Percentiles rank a stretch among this genome's conserved stretches.
Conservation (phyloP, 2,113 vertebrate genomes). For the Calypte anna region DNA sequence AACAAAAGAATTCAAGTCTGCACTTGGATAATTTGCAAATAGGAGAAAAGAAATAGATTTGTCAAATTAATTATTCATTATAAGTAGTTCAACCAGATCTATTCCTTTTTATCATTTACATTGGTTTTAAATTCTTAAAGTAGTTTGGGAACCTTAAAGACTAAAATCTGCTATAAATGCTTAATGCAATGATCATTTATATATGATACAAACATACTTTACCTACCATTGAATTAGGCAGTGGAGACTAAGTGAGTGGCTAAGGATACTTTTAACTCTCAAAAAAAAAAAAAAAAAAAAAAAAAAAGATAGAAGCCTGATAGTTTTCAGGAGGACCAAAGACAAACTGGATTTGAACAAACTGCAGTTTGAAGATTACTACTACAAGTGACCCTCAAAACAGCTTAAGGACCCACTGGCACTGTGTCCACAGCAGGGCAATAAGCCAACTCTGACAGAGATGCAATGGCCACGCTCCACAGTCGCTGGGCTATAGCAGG, state of each 20-base stretch:
- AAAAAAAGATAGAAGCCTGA: not conserved
- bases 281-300: too few species aligned
- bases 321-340: not conserved
- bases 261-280: not conserved
- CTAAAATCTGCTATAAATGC: constrained; percentile 49
- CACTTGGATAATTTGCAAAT: constrained; percentile 58
- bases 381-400: not conserved
- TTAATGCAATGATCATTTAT: constrained; percentile 58
- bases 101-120: constrained; percentile 60
- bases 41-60: constrained; percentile 67
- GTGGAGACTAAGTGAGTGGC: not conserved
- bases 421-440: not conserved
- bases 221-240: not conserved
- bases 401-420: not conserved
- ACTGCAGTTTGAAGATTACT: not conserved
- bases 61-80: constrained; percentile 65
- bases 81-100: constrained; percentile 38
- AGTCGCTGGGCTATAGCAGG: not conserved
- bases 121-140: constrained; percentile 66
- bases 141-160: constrained; percentile 55
- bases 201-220: constrained; percentile 38
- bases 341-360: not conserved
- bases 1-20: constrained; percentile 48
- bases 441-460: not conserved
- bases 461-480: not conserved